Evolutionary conservation across 2,888 invertebrate genomes (phyloP), one percentile per base, ranked within the genome.

Genomic region (Plagiodera versicolora): DNA sequence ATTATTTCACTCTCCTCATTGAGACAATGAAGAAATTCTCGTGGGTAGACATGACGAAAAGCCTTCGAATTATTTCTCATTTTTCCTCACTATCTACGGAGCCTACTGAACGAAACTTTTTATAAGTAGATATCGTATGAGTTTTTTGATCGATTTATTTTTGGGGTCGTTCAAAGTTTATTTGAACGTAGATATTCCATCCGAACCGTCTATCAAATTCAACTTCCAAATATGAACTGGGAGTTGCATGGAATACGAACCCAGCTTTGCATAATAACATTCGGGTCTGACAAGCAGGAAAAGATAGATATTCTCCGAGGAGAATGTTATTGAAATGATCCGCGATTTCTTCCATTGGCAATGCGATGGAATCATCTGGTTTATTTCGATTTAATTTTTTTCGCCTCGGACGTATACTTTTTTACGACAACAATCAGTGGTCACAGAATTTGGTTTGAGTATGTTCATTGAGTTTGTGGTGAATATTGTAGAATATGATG

Each of bases 251-350:
- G 61, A 65, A 61, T 63, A 60, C 56, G 51, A 55, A 60, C 61
- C 62, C 63, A 68, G 61, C 66, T 62, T 66, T 61, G 60, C 65
- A 65, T 66, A 67, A 63, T 63, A 63, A 67, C 63, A 60, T 61
- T 67, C 65, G 47, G 57, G 48, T 60, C 60, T 68, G 67, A 67
- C 68, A 65, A 68, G 67, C 56, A 63, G 64, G 61, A 63, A 60
- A 44, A 66, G 63, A 66, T 56, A 59, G 61, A 64, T 64, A 62
- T 58, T 59, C 71, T 67, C 68, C 68, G 45, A 18, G 70, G 70
- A 70, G 67, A 67, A 69, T 69, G 67, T 68, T 70, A 70, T 67
- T 68, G 69, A 66, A 66, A 71, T 69, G 69, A 67, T 68, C 54
- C 56, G 48, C 61, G 67, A 67, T 70, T 63, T 56, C 60, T 61